Conservation (phyloP, 2,113 vertebrate species). For the Cynopterus brachyotis region DNA sequence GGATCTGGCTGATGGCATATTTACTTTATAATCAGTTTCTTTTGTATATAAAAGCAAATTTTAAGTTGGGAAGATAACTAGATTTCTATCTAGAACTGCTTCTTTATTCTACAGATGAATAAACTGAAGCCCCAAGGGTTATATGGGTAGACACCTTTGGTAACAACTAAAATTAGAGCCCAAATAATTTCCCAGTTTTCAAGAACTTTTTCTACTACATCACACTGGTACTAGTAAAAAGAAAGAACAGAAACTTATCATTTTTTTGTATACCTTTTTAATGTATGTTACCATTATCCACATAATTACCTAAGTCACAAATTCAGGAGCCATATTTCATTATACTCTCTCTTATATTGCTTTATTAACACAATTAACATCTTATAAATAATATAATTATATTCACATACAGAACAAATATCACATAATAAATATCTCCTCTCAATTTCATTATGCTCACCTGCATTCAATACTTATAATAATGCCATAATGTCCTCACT, state of each 20-base stretch:
- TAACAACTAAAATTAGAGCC: not conserved
- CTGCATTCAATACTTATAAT: not conserved
- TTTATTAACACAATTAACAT: not conserved
- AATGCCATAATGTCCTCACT: not conserved
- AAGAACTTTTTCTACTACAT: not conserved
- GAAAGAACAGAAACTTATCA: not conserved
- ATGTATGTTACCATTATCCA: not conserved
- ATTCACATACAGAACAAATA: not conserved
- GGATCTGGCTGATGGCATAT: not conserved
- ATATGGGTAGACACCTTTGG: not conserved
- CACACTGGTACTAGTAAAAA: not conserved
- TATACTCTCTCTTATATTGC: not conserved
- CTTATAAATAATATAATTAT: not conserved
- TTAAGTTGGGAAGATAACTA: not conserved
- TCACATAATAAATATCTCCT: not conserved
- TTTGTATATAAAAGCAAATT: not conserved
- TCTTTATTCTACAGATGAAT: not conserved
- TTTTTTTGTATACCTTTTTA: not conserved
- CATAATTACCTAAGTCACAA: not conserved
- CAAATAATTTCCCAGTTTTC: not conserved
- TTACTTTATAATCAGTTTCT: not conserved
- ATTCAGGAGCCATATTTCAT: not conserved
- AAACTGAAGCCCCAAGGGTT: not conserved
- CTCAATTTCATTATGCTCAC: not conserved
- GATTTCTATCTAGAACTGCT: not conserved